These are phyloP conservation scores for Andrena flavipes DNA, from an alignment of 2,888 invertebrate genomes.

Conservation along the genomic window DNA sequence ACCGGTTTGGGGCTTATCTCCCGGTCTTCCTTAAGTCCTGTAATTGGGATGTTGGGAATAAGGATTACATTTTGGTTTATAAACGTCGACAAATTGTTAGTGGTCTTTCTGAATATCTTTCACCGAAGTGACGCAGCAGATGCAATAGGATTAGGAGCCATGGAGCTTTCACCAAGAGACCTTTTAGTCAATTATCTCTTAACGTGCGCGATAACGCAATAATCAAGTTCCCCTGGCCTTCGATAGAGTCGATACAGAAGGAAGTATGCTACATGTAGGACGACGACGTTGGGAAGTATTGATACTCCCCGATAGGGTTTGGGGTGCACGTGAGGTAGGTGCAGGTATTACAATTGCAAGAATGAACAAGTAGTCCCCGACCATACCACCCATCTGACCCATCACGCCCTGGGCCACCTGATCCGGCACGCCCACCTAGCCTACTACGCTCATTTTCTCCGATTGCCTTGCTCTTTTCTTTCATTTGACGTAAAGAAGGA, in stretches of 20 bases:
- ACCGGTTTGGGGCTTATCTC: neutral
- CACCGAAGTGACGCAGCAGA: conserved; percentile 6
- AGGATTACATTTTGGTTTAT: neutral
- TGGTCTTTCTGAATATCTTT: neutral
- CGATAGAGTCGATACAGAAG: conserved; percentile 12
- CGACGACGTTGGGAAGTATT: neutral
- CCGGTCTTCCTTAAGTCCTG: neutral
- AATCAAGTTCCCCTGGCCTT: conserved; percentile 13
- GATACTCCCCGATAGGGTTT: too few relatives aligned
- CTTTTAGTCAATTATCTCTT: conserved; percentile 27
- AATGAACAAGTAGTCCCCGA: too few relatives aligned
- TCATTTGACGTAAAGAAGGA: too few relatives aligned
- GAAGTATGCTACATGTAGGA: neutral
- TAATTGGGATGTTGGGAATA: neutral
- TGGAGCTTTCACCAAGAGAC: conserved; percentile 1
- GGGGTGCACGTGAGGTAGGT: too few relatives aligned
- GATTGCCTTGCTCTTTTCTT: too few relatives aligned
- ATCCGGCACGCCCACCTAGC: too few relatives aligned
- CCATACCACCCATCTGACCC: too few relatives aligned
- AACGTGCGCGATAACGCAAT: conserved; percentile 20
- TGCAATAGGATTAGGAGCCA: conserved; percentile 12
- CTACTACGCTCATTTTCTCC: too few relatives aligned
- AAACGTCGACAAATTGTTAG: neutral
- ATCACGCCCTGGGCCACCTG: too few relatives aligned
- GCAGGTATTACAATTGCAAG: too few relatives aligned